These are phyloP conservation scores for Peromyscus leucopus DNA, from an alignment of 2,113 vertebrate genomes.

Conservation along the genomic window DNA sequence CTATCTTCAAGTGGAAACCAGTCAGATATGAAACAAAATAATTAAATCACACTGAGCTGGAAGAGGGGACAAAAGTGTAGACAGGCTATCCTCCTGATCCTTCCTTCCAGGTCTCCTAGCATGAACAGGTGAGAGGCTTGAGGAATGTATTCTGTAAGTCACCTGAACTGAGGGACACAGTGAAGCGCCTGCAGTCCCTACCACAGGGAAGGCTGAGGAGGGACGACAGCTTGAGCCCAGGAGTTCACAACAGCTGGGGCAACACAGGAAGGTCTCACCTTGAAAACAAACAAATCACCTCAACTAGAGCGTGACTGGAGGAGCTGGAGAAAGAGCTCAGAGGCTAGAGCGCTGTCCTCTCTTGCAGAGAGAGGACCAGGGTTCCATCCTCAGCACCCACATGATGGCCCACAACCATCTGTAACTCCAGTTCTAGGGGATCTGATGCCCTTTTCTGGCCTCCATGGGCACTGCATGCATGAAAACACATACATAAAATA, in stretches of 20 bases:
- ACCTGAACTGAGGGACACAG: neutral
- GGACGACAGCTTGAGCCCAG: neutral
- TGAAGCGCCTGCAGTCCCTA: neutral
- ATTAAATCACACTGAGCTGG: neutral
- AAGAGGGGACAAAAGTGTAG: neutral
- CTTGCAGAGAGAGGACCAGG: neutral
- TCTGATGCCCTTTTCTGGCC: neutral
- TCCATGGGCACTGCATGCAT: neutral
- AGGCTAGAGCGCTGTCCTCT: neutral
- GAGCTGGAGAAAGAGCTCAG: neutral
- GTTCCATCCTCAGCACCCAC: neutral
- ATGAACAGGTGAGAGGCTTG: neutral
- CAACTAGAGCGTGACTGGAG: neutral
- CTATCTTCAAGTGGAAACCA: neutral
- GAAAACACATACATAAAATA: neutral
- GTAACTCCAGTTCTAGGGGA: neutral
- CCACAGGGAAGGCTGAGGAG: neutral
- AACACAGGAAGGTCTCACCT: neutral
- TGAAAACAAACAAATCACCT: neutral
- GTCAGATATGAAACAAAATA: neutral
- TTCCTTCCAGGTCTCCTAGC: neutral
- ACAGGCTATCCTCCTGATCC: neutral
- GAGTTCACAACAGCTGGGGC: too few relatives aligned
- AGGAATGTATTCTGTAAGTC: neutral
- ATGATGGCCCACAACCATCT: neutral